Conservation (phyloP, 2,888 invertebrate genomes). For the Cerastis leucographa region DNA sequence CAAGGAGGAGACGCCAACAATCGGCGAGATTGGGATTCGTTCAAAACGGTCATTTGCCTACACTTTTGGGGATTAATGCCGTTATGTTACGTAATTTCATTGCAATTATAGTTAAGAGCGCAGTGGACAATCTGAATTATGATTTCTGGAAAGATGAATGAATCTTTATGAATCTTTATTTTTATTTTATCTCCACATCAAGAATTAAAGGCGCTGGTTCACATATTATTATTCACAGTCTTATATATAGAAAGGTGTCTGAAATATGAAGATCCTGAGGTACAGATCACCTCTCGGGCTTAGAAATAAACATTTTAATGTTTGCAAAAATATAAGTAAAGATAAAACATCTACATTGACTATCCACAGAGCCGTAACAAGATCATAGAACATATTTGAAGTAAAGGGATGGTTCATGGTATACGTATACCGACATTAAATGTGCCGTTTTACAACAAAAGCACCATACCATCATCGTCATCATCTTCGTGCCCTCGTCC, state of each 20-base stretch:
- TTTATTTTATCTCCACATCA: no score
- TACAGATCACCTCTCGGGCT: no score
- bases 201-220: no score
- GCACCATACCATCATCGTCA: neutral
- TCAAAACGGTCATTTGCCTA: conserved; percentile 44
- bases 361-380: neutral
- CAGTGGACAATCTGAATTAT: neutral
- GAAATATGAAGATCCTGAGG: no score
- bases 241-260: no score
- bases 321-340: no score
- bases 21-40: conserved; percentile 60
- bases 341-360: no score
- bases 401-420: neutral
- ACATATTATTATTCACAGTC: no score
- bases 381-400: neutral
- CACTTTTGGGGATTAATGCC: conserved; percentile 25
- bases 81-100: conserved; percentile 31
- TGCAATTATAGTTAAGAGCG: neutral
- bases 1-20: conserved; percentile 61
- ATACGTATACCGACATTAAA: neutral
- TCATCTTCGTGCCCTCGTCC: no score
- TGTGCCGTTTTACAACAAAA: neutral
- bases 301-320: no score
- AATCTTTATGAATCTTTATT: no score
- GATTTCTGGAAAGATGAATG: neutral